Base-by-base conservation (phyloP, 2,113 vertebrate genomes). In the Theristicus caerulescens region DNA sequence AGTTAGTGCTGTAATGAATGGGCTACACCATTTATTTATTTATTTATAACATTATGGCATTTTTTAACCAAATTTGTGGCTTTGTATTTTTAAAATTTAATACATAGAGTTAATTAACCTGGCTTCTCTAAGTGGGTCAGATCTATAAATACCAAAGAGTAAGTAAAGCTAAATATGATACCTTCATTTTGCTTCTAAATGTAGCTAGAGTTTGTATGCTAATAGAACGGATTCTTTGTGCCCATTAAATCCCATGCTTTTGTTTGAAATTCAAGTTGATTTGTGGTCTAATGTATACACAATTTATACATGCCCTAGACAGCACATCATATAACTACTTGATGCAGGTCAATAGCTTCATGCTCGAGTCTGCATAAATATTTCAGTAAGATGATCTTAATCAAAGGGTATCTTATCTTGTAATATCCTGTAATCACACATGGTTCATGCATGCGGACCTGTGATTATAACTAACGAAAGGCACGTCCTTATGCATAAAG, bases 181-280 rank as follows among this genome's bases (percentile, higher is more conserved):
- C 46, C 46, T 87, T 82, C 62, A 44, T 32, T 89, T 95, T 90
- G 44, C 54, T 81, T 77, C 5, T 10, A 52, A 91, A 55, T 19
- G 71, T 52, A 59, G 66, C 55, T 64, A 21, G 72, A 52, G 38
- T 79, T 92, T 80, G 72, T 66, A 59, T 64, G 18, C 27, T 58
- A 72, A 59, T 15, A 55, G 61, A 86, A 34, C 27, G 29, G 27
- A 40, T 70, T 52, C 85, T 76, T 81, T 38, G 38, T 73, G 83
- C 61, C 46, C 29, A 5, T 92, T 90, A 72, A 46, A 83, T 57
- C 46, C 44, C 55, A 11, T 52, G 80, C 64, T 90, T 86, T 77
- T 82, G 61, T 83, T 90, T 96, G 47, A 71, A 96, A 87, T 94
- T 76, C 70, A 83, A 27, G 80, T 59, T 96, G 91, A 95, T 96